Percentiles rank a stretch among this genome's conserved stretches.
Conservation (phyloP, 2,113 vertebrate genomes). For the Neofelis nebulosa region DNA sequence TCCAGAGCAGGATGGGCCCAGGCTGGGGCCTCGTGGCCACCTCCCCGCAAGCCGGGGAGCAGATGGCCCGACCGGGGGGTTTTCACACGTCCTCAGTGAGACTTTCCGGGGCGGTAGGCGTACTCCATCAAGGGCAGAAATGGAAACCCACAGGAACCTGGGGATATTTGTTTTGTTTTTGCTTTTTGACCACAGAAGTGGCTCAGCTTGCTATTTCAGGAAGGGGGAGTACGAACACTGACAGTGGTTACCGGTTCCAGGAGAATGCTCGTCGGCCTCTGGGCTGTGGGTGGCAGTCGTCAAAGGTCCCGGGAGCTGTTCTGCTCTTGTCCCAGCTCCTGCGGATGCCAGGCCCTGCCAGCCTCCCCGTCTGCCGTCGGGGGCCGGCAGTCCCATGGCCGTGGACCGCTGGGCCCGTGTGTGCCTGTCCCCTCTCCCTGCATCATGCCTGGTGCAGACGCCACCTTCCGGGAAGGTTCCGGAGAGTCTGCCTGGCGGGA, state of each 20-base stretch:
- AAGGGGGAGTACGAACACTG: background rate
- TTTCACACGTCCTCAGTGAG: background rate
- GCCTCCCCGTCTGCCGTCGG: fast-evolving
- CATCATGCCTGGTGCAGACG: background rate
- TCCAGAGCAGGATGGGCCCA: background rate
- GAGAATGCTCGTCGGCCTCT: background rate
- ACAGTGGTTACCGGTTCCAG: background rate
- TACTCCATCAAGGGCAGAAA: background rate
- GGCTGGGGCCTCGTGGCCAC: fast-evolving
- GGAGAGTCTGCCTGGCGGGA: background rate
- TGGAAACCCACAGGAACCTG: slow-evolving; percentile 23
- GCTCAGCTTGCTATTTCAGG: slow-evolving; percentile 16
- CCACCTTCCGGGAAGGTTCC: background rate
- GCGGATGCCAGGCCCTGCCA: background rate
- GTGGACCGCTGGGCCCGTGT: fast-evolving
- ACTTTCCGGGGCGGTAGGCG: background rate
- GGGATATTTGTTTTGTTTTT: slow-evolving; percentile 14
- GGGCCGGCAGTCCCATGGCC: background rate
- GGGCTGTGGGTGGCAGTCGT: background rate
- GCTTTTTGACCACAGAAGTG: slow-evolving; percentile 10
- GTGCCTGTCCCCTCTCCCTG: background rate
- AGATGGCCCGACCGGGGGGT: too few species aligned
- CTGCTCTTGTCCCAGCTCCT: background rate
- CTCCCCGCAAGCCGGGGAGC: background rate
- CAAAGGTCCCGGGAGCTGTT: background rate